Conservation (phyloP, 2,797 vertebrate genomes). For the Phataginus tricuspis region DNA sequence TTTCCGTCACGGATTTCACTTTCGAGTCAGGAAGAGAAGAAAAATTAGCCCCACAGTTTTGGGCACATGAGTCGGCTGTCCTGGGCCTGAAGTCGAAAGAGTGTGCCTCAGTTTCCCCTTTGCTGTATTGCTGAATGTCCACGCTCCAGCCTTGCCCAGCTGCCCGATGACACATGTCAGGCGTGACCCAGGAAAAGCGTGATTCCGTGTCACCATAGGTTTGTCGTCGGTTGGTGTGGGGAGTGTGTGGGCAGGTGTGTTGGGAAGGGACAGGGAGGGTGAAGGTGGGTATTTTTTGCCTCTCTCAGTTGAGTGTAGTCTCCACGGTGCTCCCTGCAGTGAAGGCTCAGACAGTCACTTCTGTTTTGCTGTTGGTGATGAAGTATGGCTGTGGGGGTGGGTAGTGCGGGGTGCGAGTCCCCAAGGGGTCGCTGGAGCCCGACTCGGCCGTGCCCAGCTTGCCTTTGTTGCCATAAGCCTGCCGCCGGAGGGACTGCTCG, state of each 20-base stretch:
- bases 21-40: constrained; percentile 84
- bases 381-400: constrained; percentile 97
- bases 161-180: constrained; percentile 64
- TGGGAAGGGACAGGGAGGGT: not conserved
- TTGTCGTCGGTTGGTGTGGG: not conserved
- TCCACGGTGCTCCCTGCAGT: constrained; percentile 9
- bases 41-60: constrained; percentile 78
- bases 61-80: constrained; percentile 51
- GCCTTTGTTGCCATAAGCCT: constrained; percentile 92
- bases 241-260: not conserved
- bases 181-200: constrained; percentile 75
- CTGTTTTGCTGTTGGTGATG: constrained; percentile 99
- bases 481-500: constrained; percentile 94
- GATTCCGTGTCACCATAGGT: constrained; percentile 55
- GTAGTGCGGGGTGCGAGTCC: constrained; percentile 94
- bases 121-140: constrained; percentile 85
- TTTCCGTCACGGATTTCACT: constrained; percentile 85
- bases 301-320: constrained; percentile 76
- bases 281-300: constrained; percentile 70
- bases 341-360: constrained; percentile 96
- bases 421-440: constrained; percentile 91
- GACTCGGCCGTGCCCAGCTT: constrained; percentile 93
- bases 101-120: constrained; percentile 84
- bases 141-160: constrained; percentile 75
- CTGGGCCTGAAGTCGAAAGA: constrained; percentile 82